phyloP scores from a whole-genome alignment of 2,113 vertebrate genomes.

The Nymphicus hollandicus region DNA sequence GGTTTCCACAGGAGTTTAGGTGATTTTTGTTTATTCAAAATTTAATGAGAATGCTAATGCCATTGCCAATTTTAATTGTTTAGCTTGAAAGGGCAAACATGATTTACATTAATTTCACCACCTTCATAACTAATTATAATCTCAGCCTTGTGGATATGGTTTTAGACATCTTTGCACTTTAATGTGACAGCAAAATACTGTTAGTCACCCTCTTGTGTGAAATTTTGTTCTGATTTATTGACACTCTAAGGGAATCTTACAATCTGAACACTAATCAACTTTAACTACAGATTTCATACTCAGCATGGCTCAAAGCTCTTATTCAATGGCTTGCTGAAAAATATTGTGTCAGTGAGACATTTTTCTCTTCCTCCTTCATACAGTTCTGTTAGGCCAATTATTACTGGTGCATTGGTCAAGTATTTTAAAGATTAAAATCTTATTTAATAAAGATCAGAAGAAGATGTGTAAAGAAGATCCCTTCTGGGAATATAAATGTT shows the following conservation, averaged over 20 bases:
- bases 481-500: background rate
- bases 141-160: background rate
- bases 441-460: background rate
- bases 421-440: background rate
- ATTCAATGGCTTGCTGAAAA: slow-evolving; percentile 5
- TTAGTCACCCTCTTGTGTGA: slow-evolving; percentile 38
- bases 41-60: slow-evolving; percentile 34
- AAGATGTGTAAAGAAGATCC: background rate
- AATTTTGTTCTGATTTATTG: slow-evolving; percentile 57
- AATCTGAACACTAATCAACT: slow-evolving; percentile 39
- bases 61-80: slow-evolving; percentile 22
- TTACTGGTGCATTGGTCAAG: background rate
- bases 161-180: slow-evolving; percentile 40
- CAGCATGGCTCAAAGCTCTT: background rate
- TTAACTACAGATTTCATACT: slow-evolving; percentile 47
- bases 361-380: background rate
- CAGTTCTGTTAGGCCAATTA: background rate
- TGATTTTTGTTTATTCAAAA: slow-evolving; percentile 52
- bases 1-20: background rate
- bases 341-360: background rate
- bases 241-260: background rate
- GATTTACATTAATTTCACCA: slow-evolving; percentile 63
- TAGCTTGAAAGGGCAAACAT: slow-evolving; percentile 50
- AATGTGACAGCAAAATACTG: slow-evolving; percentile 18
- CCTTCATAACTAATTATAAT: slow-evolving; percentile 54